Evolutionary conservation across 2,113 vertebrate genomes (phyloP).

Genomic region (Myotis davidii): DNA sequence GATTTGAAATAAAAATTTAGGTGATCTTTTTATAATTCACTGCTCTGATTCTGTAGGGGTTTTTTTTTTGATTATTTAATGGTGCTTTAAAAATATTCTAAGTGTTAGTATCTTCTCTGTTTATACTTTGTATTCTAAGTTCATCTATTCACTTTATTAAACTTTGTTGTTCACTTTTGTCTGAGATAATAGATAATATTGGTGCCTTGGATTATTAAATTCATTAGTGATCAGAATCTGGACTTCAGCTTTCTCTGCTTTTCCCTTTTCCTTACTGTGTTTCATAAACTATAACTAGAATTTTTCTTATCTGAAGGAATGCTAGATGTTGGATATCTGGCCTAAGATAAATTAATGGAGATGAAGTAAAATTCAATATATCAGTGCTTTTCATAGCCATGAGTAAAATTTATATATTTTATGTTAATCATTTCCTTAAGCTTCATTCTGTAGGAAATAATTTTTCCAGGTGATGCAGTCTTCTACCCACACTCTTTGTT

Average conservation of each 20-base stretch:
- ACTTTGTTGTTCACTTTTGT: constrained; percentile 38
- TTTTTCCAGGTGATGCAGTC: constrained; percentile 47
- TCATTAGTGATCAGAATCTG: constrained; percentile 52
- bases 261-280: constrained; percentile 2
- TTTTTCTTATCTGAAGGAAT: constrained; percentile 57
- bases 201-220: constrained; percentile 4
- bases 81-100: neutral
- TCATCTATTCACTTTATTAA: constrained; percentile 40
- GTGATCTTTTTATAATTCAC: neutral
- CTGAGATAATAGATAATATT: neutral
- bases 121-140: constrained; percentile 38
- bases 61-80: neutral
- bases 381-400: constrained; percentile 26
- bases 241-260: constrained; percentile 32
- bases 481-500: constrained; percentile 21
- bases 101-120: constrained; percentile 11
- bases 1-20: constrained; percentile 42
- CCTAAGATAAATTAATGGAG: constrained; percentile 31
- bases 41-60: neutral
- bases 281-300: constrained; percentile 26
- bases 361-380: neutral
- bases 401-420: constrained; percentile 48
- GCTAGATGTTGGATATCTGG: constrained; percentile 31
- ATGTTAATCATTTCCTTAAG: constrained; percentile 46
- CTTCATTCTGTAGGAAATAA: constrained; percentile 24